A percentile compares a stretch with the other conserved stretches of the same genome.
Conservation (phyloP, 2,113 vertebrate genomes). For the Percina caprodes region DNA sequence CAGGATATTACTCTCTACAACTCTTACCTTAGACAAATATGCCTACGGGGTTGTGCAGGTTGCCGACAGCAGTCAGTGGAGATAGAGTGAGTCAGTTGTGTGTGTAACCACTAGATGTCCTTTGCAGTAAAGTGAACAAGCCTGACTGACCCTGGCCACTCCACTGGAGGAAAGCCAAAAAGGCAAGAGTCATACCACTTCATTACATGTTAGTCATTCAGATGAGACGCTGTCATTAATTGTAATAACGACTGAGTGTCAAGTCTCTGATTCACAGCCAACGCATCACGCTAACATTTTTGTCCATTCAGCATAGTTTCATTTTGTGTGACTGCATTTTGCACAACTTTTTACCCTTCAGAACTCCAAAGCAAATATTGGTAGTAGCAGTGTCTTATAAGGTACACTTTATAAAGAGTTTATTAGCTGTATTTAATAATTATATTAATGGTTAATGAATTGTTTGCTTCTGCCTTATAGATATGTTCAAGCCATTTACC, state of each 20-base stretch:
- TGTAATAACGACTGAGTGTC: conserved; percentile 71
- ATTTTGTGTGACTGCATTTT: conserved; percentile 41
- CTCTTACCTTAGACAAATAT: conserved; percentile 13
- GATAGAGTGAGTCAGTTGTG: neutral
- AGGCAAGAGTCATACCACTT: conserved; percentile 58
- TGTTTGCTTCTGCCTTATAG: neutral
- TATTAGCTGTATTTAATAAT: neutral
- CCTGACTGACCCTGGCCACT: conserved; percentile 21
- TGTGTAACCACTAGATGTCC: conserved; percentile 64
- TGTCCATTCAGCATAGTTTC: conserved; percentile 64
- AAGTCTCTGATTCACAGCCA: conserved; percentile 77
- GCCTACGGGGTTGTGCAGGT: conserved; percentile 11
- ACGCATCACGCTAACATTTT: conserved; percentile 51
- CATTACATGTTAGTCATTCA: conserved; percentile 66
- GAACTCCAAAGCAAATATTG: neutral
- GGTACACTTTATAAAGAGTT: neutral
- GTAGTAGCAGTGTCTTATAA: neutral
- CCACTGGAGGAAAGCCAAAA: conserved; percentile 51
- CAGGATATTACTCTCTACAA: conserved; percentile 27
- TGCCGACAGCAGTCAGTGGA: neutral
- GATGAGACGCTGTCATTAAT: conserved; percentile 77
- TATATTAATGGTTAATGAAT: neutral
- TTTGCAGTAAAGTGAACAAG: conserved; percentile 43
- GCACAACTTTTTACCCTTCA: conserved; percentile 45
- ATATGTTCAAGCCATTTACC: neutral